Conservation (phyloP, 2,888 invertebrate genomes). For the Agrochola circellaris region DNA sequence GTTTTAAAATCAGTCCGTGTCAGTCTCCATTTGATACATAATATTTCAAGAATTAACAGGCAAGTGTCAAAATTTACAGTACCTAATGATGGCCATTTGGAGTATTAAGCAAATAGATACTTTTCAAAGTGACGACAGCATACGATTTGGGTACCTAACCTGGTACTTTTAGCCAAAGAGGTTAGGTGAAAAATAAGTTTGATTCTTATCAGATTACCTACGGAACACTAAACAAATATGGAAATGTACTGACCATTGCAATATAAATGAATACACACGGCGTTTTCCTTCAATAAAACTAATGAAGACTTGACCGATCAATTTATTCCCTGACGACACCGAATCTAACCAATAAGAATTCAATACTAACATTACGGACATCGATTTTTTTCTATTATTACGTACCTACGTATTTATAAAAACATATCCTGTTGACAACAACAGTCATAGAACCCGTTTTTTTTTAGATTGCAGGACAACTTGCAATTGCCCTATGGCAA, state of each 20-base stretch:
- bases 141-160: neutral
- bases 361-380: constrained; percentile 16
- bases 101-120: neutral
- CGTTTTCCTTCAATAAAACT: constrained; percentile 33
- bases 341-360: constrained; percentile 39
- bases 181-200: constrained; percentile 29
- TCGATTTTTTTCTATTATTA: constrained; percentile 4
- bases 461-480: constrained; percentile 9
- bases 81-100: neutral
- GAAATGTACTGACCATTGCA: constrained; percentile 18
- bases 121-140: neutral
- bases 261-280: neutral
- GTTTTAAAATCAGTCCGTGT: neutral
- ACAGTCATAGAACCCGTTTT: constrained; percentile 3
- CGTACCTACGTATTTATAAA: constrained; percentile 25
- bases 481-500: neutral
- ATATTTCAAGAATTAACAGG: constrained; percentile 5
- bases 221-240: neutral
- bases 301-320: constrained; percentile 31
- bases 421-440: constrained; percentile 57
- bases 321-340: constrained; percentile 18
- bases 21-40: neutral
- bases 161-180: constrained; percentile 11
- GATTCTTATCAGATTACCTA: constrained; percentile 22
- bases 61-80: constrained; percentile 23